Evolutionary conservation across 37 sponge, comb jelly and placozoan genomes (phyloP), one percentile per base, ranked within the genome.

Genomic region (Dysidea cf. avara): DNA sequence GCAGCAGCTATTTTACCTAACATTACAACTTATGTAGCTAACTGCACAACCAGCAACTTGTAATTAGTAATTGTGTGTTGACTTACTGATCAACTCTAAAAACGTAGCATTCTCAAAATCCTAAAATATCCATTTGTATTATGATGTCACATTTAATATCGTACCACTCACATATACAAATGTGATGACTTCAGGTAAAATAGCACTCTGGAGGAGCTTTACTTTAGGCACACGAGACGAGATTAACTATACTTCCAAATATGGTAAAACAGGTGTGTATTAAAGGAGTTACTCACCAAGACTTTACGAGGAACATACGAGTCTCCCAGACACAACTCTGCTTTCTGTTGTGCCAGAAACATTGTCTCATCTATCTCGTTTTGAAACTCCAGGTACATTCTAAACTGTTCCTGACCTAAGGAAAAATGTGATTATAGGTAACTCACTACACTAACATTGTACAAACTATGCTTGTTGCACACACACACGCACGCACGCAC

Each of bases 171-270:
- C 80, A 70, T 80, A 80, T 24, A 80, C 61, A 52, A 53, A 52
- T 7, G 33, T 62, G 17, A 80, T 18, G 32, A 68, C 63, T 7
- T 64, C 71, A 14, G 80, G 80, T 29, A 28, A 7, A 4, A 39
- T 66, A 37, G 81, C 64, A 25, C n/a, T 12, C 48, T 39, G 52
- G 33, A 81, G 47, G 18, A 36, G 29, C 0, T 53, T 13, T 29
- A 53, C 34, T 33, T 81, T 81, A 17, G 81, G 73, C 1, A 81
- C 66, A 28, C 56, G 37, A 12, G 81, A 81, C 11, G 81, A 80
- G 16, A 80, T 71, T 0, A 80, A 43, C 81, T 80, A 52, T 12
- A 68, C 3, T 17, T 17, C 51, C 7, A 20, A 3, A 49, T 24
- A 49, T 21, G 29, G 66, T 33, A 28, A 7, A 2, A 28, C 26